A percentile compares a stretch with the other conserved stretches of the same genome.
Conservation (phyloP, 1,140 invertebrate genomes). For the Venturia canescens region DNA sequence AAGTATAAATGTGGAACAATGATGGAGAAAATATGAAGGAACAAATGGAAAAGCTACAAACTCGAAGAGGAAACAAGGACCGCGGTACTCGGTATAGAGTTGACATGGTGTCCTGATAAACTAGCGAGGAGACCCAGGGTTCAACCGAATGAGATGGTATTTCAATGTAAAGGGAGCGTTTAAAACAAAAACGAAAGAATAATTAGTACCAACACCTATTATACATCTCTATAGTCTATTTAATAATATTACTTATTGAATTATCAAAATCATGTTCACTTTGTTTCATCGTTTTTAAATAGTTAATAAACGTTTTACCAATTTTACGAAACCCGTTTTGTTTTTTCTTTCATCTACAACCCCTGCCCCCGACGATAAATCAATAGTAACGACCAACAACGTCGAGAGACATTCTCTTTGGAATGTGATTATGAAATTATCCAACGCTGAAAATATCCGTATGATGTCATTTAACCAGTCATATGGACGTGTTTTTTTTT, state of each 20-base stretch:
- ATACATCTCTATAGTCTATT: constrained; percentile 77
- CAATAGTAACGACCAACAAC: too few species aligned
- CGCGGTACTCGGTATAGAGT: constrained; percentile 20
- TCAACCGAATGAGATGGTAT: constrained; percentile 60
- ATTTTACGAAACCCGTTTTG: constrained; percentile 63
- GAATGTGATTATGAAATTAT: too few species aligned
- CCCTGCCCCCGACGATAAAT: too few species aligned
- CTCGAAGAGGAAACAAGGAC: constrained; percentile 23
- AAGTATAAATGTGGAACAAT: constrained; percentile 42
- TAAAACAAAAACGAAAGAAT: constrained; percentile 58
- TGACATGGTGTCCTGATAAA: constrained; percentile 5
- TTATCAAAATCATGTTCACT: constrained; percentile 76
- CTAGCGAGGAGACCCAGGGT: constrained; percentile 49
- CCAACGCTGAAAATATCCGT: too few species aligned
- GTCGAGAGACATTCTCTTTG: too few species aligned
- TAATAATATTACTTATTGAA: constrained; percentile 76
- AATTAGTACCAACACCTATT: constrained; percentile 72
- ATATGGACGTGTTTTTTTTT: too few species aligned
- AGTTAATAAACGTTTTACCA: constrained; percentile 77
- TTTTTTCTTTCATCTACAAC: too few species aligned
- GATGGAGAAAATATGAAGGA: constrained; percentile 6
- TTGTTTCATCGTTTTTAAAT: constrained; percentile 77
- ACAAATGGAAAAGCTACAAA: not conserved
- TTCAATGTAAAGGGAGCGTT: constrained; percentile 63
- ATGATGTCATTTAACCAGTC: too few species aligned